Percentiles rank a stretch among this genome's conserved stretches.
These are phyloP conservation scores for Crioceris asparagi DNA, from an alignment of 2,888 invertebrate species.

Conservation along the genomic window DNA sequence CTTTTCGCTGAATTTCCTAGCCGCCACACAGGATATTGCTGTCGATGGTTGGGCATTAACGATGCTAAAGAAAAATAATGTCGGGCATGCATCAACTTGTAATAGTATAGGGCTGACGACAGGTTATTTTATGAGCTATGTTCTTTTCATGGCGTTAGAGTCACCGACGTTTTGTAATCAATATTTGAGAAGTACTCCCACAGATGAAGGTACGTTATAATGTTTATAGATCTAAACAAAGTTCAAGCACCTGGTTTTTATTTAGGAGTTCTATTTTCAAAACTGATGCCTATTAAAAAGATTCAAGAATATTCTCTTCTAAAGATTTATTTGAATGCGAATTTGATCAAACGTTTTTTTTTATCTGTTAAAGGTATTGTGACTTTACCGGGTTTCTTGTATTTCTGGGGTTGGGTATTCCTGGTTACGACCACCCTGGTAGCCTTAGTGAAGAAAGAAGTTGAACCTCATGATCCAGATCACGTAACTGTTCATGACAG, in stretches of 20 bases:
- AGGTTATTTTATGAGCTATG: conserved; percentile 94
- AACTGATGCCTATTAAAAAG: no score
- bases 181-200: conserved; percentile 67
- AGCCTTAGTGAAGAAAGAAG: conserved; percentile 78
- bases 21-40: conserved; percentile 98
- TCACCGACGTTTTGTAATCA: conserved; percentile 92
- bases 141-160: conserved; percentile 91
- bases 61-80: conserved; percentile 93
- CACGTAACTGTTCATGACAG: conserved; percentile 36
- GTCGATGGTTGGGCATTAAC: conserved; percentile 99
- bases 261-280: conserved; percentile 5
- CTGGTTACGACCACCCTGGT: conserved; percentile 82
- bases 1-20: conserved; percentile 86
- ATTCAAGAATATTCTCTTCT: no score
- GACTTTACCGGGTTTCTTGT: conserved; percentile 62
- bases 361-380: conserved; percentile 30
- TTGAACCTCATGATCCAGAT: conserved; percentile 38
- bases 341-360: no score
- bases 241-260: background rate
- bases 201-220: conserved; percentile 52
- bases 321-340: no score
- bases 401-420: conserved; percentile 92
- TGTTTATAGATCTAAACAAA: background rate
- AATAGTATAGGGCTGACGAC: conserved; percentile 98
- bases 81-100: conserved; percentile 97